Percentiles rank a stretch among this genome's conserved stretches.
phyloP scores from a whole-genome alignment of 2,888 invertebrate genomes.

The Siphlonurus alternatus region DNA sequence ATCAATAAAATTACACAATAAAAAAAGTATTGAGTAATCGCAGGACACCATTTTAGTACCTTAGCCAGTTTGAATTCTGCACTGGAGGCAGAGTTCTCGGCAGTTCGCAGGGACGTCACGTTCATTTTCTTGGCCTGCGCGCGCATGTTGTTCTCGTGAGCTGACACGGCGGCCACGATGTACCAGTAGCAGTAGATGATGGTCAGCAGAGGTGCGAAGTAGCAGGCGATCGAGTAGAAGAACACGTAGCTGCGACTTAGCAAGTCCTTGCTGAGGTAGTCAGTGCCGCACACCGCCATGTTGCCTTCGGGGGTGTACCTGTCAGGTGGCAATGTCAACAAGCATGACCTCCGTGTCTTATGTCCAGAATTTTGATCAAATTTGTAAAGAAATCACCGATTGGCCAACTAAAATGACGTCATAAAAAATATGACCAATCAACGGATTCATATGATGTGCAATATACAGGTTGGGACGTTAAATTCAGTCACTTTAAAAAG shows the following conservation, averaged over 20 bases:
- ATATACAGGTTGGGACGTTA: too few species aligned
- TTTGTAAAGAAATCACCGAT: too few species aligned
- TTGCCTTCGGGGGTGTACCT: constrained; percentile 49
- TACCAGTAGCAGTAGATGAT: constrained; percentile 43
- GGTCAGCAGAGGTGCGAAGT: constrained; percentile 31
- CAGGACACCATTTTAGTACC: constrained; percentile 24
- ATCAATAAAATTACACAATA: too few species aligned
- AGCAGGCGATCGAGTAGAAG: constrained; percentile 33
- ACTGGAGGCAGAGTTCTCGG: constrained; percentile 51
- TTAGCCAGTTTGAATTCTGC: constrained; percentile 78
- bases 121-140: constrained; percentile 92
- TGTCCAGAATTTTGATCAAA: too few species aligned
- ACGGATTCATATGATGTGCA: too few species aligned
- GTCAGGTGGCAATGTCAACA: neutral
- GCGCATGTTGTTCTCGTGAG: constrained; percentile 72
- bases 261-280: constrained; percentile 36
- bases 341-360: too few species aligned
- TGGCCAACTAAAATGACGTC: too few species aligned
- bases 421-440: too few species aligned
- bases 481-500: too few species aligned
- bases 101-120: constrained; percentile 67
- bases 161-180: constrained; percentile 51
- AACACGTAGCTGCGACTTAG: constrained; percentile 35
- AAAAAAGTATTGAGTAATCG: too few species aligned
- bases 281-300: constrained; percentile 45